Evolutionary conservation across 37 sponge, comb jelly and placozoan genomes (phyloP).

Genomic region (Halichondria panicea): DNA sequence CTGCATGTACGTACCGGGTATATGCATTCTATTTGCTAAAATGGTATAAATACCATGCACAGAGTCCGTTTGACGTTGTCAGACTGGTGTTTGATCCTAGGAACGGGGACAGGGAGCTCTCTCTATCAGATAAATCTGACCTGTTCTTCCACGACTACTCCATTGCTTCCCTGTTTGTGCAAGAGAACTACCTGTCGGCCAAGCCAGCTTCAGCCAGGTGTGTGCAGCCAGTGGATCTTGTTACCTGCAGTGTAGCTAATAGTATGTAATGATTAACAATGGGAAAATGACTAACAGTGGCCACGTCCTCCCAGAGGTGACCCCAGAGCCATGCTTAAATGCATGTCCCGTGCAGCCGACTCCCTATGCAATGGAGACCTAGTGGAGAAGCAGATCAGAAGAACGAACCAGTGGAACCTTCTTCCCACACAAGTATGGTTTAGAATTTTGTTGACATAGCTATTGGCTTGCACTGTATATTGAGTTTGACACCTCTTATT

Average conservation of each 20-base stretch:
- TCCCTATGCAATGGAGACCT: conserved; percentile 82
- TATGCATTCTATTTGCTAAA: too few relatives aligned
- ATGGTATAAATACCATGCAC: not conserved
- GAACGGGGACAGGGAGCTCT: conserved; percentile 52
- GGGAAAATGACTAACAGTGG: not conserved
- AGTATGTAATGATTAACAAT: too few relatives aligned
- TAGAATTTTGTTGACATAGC: not conserved
- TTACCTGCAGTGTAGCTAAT: too few relatives aligned
- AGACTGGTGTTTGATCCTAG: conserved; percentile 67
- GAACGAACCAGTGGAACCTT: conserved; percentile 65
- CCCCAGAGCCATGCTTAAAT: not conserved
- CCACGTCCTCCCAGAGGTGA: conserved; percentile 31
- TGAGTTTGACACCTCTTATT: not conserved
- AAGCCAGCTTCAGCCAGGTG: conserved; percentile 37
- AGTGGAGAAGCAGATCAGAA: conserved; percentile 69
- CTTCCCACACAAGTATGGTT: conserved; percentile 72
- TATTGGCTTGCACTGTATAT: not conserved
- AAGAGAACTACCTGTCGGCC: conserved; percentile 88
- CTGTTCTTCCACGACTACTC: conserved; percentile 97
- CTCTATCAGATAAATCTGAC: conserved; percentile 74
- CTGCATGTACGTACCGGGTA: not conserved
- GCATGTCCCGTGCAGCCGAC: conserved; percentile 77
- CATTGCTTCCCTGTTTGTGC: conserved; percentile 91
- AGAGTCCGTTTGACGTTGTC: conserved; percentile 93
- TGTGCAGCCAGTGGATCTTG: not conserved